Conservation (phyloP, 2,888 invertebrate genomes). For the Drosophila prostipennis region DNA sequence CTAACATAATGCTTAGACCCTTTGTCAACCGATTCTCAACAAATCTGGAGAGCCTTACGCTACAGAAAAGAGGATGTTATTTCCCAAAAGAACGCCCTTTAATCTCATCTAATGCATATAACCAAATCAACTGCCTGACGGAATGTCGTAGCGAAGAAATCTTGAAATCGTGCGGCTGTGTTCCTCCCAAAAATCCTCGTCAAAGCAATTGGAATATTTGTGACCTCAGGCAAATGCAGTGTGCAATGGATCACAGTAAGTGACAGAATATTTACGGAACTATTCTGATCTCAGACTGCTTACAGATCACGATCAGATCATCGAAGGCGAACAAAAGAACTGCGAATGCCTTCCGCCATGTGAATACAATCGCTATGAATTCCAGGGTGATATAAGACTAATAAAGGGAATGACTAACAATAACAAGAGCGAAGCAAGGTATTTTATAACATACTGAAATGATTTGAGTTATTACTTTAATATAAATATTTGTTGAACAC, state of each 20-base stretch:
- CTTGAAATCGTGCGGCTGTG: slow-evolving; percentile 86
- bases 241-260: slow-evolving; percentile 65
- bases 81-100: slow-evolving; percentile 85
- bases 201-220: slow-evolving; percentile 67
- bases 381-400: slow-evolving; percentile 49
- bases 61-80: slow-evolving; percentile 86
- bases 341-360: slow-evolving; percentile 85
- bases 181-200: slow-evolving; percentile 86
- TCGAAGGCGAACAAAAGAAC: slow-evolving; percentile 27
- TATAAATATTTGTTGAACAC: background rate
- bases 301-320: slow-evolving; percentile 48
- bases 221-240: slow-evolving; percentile 59
- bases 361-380: slow-evolving; percentile 86
- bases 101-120: slow-evolving; percentile 85
- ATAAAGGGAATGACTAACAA: background rate
- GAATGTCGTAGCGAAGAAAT: slow-evolving; percentile 85
- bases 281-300: background rate
- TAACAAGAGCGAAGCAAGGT: slow-evolving; percentile 4
- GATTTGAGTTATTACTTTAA: background rate
- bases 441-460: background rate
- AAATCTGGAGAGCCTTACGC: slow-evolving; percentile 84
- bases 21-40: slow-evolving; percentile 86
- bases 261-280: background rate
- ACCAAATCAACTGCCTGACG: slow-evolving; percentile 87
- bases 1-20: slow-evolving; percentile 86